phyloP scores from a whole-genome alignment of 2,888 invertebrate genomes.

The Arge pagana region DNA sequence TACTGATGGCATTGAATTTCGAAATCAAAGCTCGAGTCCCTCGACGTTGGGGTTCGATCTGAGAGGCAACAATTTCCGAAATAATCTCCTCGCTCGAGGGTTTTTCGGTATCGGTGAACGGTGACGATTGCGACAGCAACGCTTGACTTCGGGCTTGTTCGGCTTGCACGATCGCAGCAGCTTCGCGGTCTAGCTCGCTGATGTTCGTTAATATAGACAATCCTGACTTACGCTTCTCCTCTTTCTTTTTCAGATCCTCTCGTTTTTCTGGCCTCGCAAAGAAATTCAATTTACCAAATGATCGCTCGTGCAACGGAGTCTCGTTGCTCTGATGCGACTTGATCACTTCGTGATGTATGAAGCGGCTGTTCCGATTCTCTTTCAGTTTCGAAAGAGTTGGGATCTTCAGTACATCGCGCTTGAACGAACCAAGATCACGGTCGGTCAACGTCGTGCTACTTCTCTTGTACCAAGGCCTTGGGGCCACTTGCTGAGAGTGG shows the following conservation, averaged over 20 bases:
- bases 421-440: conserved; percentile 11
- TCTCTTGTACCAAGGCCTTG: conserved; percentile 70
- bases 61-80: conserved; percentile 45
- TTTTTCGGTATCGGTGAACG: conserved; percentile 32
- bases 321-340: too few relatives aligned
- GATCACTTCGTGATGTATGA: conserved; percentile 61
- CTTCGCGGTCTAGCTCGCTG: conserved; percentile 79
- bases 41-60: conserved; percentile 46
- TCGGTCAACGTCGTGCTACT: conserved; percentile 12
- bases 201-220: conserved; percentile 73
- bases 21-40: conserved; percentile 64
- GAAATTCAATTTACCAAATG: conserved; percentile 58
- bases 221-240: conserved; percentile 64
- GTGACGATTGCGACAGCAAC: conserved; percentile 39
- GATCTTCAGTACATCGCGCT: conserved; percentile 10
- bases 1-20: conserved; percentile 68
- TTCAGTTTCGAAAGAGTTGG: conserved; percentile 26
- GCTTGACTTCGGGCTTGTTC: conserved; percentile 55
- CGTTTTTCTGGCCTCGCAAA: conserved; percentile 44
- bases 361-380: conserved; percentile 53
- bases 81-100: conserved; percentile 42
- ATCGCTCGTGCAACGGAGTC: conserved; percentile 49
- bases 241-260: conserved; percentile 45
- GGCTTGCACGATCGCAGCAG: conserved; percentile 72
- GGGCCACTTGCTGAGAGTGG: neutral